These are phyloP conservation scores for Pollicipes pollicipes DNA, from an alignment of 1,140 invertebrate species.

Conservation along the genomic window DNA sequence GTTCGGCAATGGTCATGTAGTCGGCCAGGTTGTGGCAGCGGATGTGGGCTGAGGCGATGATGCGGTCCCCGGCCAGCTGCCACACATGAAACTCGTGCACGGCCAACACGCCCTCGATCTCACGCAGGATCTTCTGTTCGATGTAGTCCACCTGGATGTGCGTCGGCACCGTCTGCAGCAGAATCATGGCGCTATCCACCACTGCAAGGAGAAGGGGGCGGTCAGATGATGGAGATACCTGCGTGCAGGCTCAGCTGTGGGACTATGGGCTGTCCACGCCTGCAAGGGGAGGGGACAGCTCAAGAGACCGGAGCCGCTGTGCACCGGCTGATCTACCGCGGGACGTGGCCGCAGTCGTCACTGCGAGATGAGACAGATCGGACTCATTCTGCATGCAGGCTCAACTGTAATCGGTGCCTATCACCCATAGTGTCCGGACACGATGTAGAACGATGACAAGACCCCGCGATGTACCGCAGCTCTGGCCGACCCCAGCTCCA, in stretches of 20 bases:
- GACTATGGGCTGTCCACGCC: slow-evolving; percentile 10
- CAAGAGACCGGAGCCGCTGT: slow-evolving; percentile 11
- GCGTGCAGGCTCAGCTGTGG: too few relatives aligned
- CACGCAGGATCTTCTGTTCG: slow-evolving; percentile 60
- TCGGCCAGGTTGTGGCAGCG: slow-evolving; percentile 33
- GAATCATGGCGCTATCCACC: slow-evolving; percentile 68
- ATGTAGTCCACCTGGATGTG: slow-evolving; percentile 57
- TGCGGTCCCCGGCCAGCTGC: slow-evolving; percentile 78
- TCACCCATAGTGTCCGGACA: too few relatives aligned
- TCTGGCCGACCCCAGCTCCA: too few relatives aligned
- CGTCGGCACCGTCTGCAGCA: slow-evolving; percentile 79
- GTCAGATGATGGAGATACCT: neutral
- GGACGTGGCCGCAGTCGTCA: too few relatives aligned
- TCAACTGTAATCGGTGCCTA: too few relatives aligned
- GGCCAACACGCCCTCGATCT: slow-evolving; percentile 72
- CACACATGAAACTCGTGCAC: slow-evolving; percentile 90
- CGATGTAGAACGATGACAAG: too few relatives aligned
- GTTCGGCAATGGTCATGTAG: slow-evolving; percentile 46
- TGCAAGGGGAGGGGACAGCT: slow-evolving; percentile 9
- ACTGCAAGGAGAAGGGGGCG: slow-evolving; percentile 25
- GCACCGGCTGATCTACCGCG: too few relatives aligned
- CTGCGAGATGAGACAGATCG: too few relatives aligned
- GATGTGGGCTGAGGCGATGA: slow-evolving; percentile 84
- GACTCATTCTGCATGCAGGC: too few relatives aligned
- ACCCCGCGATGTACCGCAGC: too few relatives aligned